Conservation (phyloP, 2,888 invertebrate species). For the Phaedon cochleariae region DNA sequence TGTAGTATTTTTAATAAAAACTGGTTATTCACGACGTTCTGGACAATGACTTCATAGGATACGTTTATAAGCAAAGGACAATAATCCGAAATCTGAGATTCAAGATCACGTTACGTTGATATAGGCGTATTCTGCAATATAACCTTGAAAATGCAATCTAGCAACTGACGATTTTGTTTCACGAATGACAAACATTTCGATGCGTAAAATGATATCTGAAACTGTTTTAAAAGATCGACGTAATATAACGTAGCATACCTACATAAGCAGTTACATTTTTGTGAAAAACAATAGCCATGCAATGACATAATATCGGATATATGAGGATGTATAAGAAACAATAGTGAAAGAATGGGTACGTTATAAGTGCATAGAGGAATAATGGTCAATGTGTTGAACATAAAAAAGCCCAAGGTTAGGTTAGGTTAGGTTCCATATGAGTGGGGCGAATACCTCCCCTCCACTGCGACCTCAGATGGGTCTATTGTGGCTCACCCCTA, state of each 20-base stretch:
- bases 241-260: not conserved
- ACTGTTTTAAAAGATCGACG: not conserved
- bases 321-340: no score
- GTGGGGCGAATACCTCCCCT: no score
- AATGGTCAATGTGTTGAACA: no score
- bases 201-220: not conserved
- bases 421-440: no score
- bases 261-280: not conserved
- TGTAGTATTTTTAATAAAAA: no score
- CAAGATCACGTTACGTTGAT: not conserved
- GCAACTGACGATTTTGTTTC: not conserved
- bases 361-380: no score
- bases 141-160: not conserved
- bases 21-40: no score
- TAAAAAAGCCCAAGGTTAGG: no score
- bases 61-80: not conserved
- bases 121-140: not conserved
- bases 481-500: no score
- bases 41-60: not conserved
- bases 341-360: no score
- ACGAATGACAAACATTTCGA: not conserved
- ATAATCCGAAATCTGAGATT: not conserved
- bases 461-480: no score
- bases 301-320: no score
- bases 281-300: not conserved